Evolutionary conservation across 2,888 invertebrate species (phyloP), one percentile per base, ranked within the genome.

Genomic region (Helleia helle): DNA sequence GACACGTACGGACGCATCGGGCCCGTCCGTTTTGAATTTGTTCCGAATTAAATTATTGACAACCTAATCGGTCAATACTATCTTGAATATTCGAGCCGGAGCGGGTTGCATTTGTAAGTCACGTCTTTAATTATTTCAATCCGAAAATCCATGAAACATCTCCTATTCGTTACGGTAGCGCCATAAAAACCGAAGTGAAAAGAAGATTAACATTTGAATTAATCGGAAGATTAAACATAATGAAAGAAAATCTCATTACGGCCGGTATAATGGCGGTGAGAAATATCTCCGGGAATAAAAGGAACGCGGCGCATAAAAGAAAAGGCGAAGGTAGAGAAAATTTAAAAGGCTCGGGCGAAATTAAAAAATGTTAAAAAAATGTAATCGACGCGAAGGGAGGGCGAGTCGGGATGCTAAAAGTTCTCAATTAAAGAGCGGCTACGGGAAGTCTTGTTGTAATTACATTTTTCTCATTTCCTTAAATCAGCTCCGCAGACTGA

Each of bases 141-240:
- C 66, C 62, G 60, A 55, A 70, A 70, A 65, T 63, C 64, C 71
- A 62, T 56, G 52, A 55, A 60, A 56, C 65, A 71, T 66, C 64
- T 62, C 64, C 54, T n/a, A 64, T 74, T 69, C 65, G 74, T 63
- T 50, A 69, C 75, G 71, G 70, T 65, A 71, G 57, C 67, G 58
- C 69, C 65, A 65, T 80, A 76, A 79, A 79, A 79, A 71, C 67
- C 72, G 57, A 67, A 65, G 73, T 71, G 72, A 72, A 80, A 79
- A 74, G 63, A 75, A n/a, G 81, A 83, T 83, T 80, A 81, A 81
- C 83, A 81, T 84, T 83, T 79, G 80, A 84, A 84, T 84, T 84
- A 84, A 84, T 83, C 84, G 84, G 80, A 62, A 84, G 84, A 84
- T 84, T 84, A 83, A 83, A 77, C 84, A 83, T 83, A 84, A 84